Evolutionary conservation across 2,888 invertebrate genomes (phyloP).

Genomic region (Geotrupes spiniger): DNA sequence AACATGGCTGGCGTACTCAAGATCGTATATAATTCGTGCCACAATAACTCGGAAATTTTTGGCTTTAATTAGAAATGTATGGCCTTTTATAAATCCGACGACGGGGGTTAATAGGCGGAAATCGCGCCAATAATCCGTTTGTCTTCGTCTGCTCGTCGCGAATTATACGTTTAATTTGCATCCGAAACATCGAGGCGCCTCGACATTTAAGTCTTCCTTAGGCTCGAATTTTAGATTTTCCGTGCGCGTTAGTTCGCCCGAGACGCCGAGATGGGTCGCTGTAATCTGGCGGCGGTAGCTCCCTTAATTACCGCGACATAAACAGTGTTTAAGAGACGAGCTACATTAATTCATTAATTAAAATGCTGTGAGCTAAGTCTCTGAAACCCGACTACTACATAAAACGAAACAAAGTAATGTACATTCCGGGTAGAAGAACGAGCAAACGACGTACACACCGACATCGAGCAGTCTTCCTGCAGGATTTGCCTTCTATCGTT

Average conservation of each 20-base stretch:
- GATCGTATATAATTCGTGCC: too few relatives aligned
- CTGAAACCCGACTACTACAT: slow-evolving; percentile 37
- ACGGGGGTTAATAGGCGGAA: too few relatives aligned
- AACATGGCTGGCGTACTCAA: slow-evolving; percentile 22
- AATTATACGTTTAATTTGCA: too few relatives aligned
- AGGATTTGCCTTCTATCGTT: too few relatives aligned
- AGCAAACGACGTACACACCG: too few relatives aligned
- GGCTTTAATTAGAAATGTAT: too few relatives aligned
- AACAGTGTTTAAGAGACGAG: slow-evolving; percentile 53
- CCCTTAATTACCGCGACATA: slow-evolving; percentile 53
- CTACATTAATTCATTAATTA: slow-evolving; percentile 55
- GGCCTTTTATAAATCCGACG: too few relatives aligned
- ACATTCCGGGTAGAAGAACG: slow-evolving; percentile 25
- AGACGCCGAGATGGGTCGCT: slow-evolving; percentile 8
- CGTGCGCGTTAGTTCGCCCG: slow-evolving; percentile 14
- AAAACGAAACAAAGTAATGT: slow-evolving; percentile 35
- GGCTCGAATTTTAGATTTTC: slow-evolving; percentile 40
- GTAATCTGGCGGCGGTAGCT: slow-evolving; percentile 43
- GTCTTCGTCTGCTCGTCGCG: too few relatives aligned
- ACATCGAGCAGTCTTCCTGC: too few relatives aligned
- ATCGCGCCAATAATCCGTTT: too few relatives aligned
- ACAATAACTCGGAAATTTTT: too few relatives aligned
- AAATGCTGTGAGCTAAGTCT: slow-evolving; percentile 46
- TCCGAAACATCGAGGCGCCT: too few relatives aligned
- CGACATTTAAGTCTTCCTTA: slow-evolving; percentile 41